Conservation (phyloP, 2,113 vertebrate genomes). For the Ciconia maguari region DNA sequence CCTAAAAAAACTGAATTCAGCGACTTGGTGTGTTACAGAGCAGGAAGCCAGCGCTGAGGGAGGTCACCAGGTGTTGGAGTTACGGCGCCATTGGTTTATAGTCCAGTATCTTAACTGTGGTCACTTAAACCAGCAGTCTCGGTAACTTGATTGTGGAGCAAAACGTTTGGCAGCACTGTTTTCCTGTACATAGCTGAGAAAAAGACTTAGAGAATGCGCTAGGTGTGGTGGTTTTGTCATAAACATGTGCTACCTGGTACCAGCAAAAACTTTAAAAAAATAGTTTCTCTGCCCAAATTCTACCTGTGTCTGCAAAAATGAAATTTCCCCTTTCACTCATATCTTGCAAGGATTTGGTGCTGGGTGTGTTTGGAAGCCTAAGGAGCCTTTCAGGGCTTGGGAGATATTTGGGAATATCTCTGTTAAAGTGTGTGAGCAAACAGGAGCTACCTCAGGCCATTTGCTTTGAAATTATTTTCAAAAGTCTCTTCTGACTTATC, state of each 20-base stretch:
- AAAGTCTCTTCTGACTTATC: fast-evolving
- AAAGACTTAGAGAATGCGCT: too few species aligned
- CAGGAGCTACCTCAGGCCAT: neutral
- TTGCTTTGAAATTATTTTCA: neutral
- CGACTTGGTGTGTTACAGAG: fast-evolving
- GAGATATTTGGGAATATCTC: neutral
- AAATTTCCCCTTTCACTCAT: fast-evolving
- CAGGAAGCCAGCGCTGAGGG: fast-evolving
- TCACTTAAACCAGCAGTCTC: neutral
- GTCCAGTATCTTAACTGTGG: fast-evolving
- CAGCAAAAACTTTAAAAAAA: neutral
- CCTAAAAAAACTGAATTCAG: fast-evolving
- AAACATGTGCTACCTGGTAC: fast-evolving
- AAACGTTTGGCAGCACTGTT: neutral
- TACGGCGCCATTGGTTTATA: fast-evolving
- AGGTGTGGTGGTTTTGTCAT: fast-evolving
- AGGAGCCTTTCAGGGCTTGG: neutral
- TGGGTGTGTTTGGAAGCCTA: neutral
- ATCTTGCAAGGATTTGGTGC: neutral
- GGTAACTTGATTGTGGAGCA: fast-evolving
- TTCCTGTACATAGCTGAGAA: too few species aligned
- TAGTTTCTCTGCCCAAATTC: neutral
- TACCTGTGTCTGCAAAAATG: fast-evolving
- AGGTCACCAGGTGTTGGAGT: fast-evolving
- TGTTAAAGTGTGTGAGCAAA: too few species aligned